Conservation (phyloP, 2,888 invertebrate genomes). For the Choristoneura rosaceana region DNA sequence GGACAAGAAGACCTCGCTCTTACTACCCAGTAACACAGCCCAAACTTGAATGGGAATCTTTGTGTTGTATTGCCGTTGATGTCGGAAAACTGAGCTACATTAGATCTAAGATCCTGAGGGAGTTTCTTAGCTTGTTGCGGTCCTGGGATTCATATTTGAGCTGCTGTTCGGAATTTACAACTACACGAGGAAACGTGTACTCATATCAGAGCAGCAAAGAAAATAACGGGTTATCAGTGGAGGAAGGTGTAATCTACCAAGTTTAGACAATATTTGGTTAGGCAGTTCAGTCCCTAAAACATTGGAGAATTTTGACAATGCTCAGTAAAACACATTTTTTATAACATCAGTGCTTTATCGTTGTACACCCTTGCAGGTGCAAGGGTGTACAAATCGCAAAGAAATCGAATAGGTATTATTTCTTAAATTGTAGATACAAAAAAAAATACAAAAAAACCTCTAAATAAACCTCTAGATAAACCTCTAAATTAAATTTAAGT, state of each 20-base stretch:
- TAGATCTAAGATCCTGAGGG: conserved; percentile 79
- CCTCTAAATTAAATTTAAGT: too few relatives aligned
- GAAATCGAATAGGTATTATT: too few relatives aligned
- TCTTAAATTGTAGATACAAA: too few relatives aligned
- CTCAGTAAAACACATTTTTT: too few relatives aligned
- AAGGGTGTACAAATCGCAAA: too few relatives aligned
- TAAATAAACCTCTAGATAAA: too few relatives aligned
- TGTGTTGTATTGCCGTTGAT: conserved; percentile 47
- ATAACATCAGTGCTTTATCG: too few relatives aligned
- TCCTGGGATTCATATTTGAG: conserved; percentile 82
- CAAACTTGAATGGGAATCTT: conserved; percentile 50
- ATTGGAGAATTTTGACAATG: too few relatives aligned
- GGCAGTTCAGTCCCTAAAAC: too few relatives aligned
- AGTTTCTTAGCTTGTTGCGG: conserved; percentile 83
- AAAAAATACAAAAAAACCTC: too few relatives aligned
- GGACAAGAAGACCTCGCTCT: conserved; percentile 51
- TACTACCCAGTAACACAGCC: conserved; percentile 50
- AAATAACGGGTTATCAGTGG: neutral
- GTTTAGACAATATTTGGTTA: too few relatives aligned
- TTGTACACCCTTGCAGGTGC: too few relatives aligned
- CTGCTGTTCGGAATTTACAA: conserved; percentile 73
- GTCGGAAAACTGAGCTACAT: conserved; percentile 58
- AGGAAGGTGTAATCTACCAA: neutral
- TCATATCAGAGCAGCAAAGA: neutral
- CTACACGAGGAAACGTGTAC: conserved; percentile 44